These are phyloP conservation scores for Henricia sp. DNA, from an alignment of 53 echinoderm and acorn worm genomes.

Conservation along the genomic window DNA sequence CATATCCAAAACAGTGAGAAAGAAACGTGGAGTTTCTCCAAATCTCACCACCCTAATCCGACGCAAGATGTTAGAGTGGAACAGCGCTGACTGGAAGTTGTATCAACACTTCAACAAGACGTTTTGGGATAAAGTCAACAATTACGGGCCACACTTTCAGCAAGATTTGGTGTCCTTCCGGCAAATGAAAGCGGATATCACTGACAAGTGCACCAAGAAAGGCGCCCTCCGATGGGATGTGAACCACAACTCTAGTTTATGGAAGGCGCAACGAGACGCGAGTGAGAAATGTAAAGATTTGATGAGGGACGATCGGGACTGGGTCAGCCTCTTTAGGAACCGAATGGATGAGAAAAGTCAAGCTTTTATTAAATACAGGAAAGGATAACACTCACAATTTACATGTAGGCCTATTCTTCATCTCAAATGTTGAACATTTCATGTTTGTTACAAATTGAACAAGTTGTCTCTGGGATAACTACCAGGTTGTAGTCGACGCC, in stretches of 20 bases:
- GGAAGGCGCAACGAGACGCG: not conserved
- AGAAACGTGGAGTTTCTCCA: not conserved
- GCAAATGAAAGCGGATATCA: constrained; percentile 12
- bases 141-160: constrained; percentile 74
- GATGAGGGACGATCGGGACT: not conserved
- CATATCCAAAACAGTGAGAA: constrained; percentile 10
- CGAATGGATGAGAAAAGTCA: not conserved
- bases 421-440: no score
- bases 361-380: no score
- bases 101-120: constrained; percentile 85
- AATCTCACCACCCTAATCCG: not conserved
- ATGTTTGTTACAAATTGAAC: no score
- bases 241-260: not conserved
- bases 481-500: no score
- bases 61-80: constrained; percentile 64
- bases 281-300: not conserved
- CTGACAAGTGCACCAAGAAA: constrained; percentile 19
- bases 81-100: constrained; percentile 63
- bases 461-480: no score
- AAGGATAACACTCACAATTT: no score
- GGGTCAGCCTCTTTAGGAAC: not conserved
- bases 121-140: constrained; percentile 70
- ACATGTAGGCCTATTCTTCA: no score
- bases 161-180: constrained; percentile 67
- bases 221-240: not conserved